Base-by-base conservation (phyloP, 2,797 vertebrate genomes). In the Pygocentrus nattereri region DNA sequence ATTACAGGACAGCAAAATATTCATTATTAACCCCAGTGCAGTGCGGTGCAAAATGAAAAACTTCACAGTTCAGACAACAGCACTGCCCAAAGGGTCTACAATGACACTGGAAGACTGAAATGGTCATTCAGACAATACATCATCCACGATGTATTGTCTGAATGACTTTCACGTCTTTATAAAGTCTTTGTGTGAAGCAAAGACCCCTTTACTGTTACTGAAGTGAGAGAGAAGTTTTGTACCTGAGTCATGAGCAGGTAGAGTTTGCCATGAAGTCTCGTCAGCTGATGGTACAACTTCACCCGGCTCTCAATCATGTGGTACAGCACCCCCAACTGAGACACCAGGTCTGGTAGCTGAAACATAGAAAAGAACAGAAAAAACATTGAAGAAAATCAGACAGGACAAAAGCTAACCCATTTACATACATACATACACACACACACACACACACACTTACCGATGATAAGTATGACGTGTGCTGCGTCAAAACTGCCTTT, bases 281-380 rank as follows among this genome's bases (percentile, higher is more conserved):
- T 96, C 67, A 99, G 93, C 86, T 97, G 99, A 86, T 98, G 96
- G 83, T 97, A 95, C 80, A 95, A 95, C 93, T 96, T 99, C 70
- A 99, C 97, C 93, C 98, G 93, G 92, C 95, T 98, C 91, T 99
- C 98, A 86, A 99, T 98, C 89, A 98, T 93, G 88, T 99, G 97
- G 84, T 99, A 99, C 0, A 99, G 92, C 58, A 94, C 94, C 38
- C 97, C 97, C 83, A 99, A 92, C 90, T 98, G 96, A 82, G 94
- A 92, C 61, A 97, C 95, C 90, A 99, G 91, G 89, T 99, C 96
- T 25, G 98, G 98, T 86, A 99, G 92, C 98, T 99, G 91, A 65
- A 78, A 84, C 64, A 78, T 30, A 78, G 4, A 85, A 0, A 82
- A 50, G 84, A 31, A 83, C 6, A 61, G 23, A 85, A 41, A 16